Evolutionary conservation across 2,113 vertebrate species (phyloP).

Genomic region (Bubo bubo): DNA sequence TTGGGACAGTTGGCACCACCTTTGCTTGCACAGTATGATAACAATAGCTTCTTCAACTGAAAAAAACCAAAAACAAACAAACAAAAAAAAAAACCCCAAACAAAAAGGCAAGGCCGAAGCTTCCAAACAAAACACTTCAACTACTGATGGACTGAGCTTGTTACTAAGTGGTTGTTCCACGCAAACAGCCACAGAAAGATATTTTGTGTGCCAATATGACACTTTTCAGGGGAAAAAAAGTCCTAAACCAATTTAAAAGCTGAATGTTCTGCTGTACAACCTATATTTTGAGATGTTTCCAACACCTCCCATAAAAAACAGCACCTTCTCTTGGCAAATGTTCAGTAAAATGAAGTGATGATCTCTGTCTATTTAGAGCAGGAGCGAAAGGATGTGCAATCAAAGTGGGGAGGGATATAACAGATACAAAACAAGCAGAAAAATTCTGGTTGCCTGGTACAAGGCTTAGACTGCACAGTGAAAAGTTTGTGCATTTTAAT

Average conservation of each 20-base stretch:
- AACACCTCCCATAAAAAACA: background rate
- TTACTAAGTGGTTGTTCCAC: background rate
- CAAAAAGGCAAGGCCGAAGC: background rate
- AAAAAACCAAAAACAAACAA: background rate
- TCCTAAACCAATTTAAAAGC: background rate
- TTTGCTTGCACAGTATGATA: background rate
- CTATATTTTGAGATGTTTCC: conserved; percentile 14
- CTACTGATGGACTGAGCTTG: background rate
- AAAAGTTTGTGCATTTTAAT: background rate
- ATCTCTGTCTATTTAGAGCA: background rate
- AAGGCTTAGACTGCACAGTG: background rate
- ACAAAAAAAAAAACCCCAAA: background rate
- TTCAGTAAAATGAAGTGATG: background rate
- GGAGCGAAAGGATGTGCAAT: background rate
- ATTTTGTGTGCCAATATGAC: background rate
- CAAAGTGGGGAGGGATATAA: background rate
- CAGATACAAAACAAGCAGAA: background rate
- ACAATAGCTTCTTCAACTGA: background rate
- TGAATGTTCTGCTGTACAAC: background rate
- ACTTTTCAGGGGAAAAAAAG: background rate
- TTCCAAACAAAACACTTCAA: background rate
- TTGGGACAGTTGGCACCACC: background rate
- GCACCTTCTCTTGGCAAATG: background rate
- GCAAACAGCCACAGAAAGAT: background rate
- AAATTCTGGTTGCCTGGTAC: background rate